These are phyloP conservation scores for Myripristis jacobus DNA, from an alignment of 2,797 vertebrate species.

Conservation along the genomic window DNA sequence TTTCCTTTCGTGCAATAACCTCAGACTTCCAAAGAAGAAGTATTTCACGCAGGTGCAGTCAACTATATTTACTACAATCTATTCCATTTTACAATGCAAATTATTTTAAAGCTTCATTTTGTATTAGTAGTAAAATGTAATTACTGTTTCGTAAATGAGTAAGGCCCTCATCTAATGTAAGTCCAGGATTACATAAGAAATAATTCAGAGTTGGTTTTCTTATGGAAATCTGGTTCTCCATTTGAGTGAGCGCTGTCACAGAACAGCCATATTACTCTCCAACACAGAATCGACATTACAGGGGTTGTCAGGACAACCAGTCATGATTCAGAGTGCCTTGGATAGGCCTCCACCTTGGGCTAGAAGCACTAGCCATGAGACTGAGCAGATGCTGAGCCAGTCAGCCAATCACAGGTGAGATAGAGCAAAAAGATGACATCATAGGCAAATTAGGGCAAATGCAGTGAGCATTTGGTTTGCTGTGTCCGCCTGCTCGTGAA, in stretches of 20 bases:
- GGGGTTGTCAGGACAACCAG: conserved; percentile 95
- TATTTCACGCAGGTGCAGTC: not conserved
- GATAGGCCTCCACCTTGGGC: conserved; percentile 90
- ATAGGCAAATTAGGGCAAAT: conserved; percentile 89
- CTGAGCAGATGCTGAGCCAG: conserved; percentile 89
- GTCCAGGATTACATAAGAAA: not conserved
- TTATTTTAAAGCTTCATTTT: not conserved
- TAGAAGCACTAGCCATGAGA: conserved; percentile 87
- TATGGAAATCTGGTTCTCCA: conserved; percentile 46
- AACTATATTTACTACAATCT: not conserved
- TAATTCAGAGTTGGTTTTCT: not conserved
- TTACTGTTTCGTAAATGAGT: not conserved
- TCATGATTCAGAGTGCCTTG: conserved; percentile 85
- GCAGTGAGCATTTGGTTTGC: conserved; percentile 78
- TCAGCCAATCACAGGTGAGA: conserved; percentile 85
- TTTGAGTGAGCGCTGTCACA: conserved; percentile 71
- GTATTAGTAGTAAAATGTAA: not conserved
- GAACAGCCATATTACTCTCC: conserved; percentile 85
- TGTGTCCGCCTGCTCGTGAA: conserved; percentile 62
- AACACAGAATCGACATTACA: conserved; percentile 74
- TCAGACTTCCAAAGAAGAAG: not conserved
- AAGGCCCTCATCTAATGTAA: not conserved
- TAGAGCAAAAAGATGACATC: conserved; percentile 90
- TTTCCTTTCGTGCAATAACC: conserved; percentile 3
- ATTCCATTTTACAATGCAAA: not conserved